Evolutionary conservation across 2,797 vertebrate genomes (phyloP).

Genomic region (Ceyx erithaca): DNA sequence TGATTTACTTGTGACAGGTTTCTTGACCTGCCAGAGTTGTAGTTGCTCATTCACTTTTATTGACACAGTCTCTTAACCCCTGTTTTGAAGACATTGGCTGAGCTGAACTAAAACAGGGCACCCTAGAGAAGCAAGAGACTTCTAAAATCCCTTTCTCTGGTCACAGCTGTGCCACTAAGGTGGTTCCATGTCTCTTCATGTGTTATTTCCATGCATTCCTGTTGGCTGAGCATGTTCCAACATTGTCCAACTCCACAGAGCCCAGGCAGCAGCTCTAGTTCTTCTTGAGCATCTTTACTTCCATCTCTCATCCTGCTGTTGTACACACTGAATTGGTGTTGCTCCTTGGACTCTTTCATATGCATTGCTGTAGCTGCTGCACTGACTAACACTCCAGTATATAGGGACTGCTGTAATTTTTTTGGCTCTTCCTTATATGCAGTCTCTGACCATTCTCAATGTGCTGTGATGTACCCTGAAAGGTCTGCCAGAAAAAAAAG

Average conservation of each 20-base stretch:
- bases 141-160: background rate
- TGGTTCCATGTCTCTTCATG: background rate
- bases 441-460: background rate
- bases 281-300: background rate
- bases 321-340: background rate
- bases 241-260: background rate
- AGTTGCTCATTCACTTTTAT: background rate
- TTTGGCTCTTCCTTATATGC: background rate
- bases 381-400: background rate
- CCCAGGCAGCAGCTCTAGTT: background rate
- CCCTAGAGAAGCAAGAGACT: fast-evolving
- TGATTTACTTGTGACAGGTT: background rate
- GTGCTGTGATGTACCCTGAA: background rate
- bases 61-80: background rate
- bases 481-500: background rate
- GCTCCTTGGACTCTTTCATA: background rate
- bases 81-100: background rate
- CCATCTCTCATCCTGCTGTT: background rate
- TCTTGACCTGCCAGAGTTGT: background rate
- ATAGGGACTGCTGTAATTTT: background rate
- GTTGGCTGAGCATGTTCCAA: background rate
- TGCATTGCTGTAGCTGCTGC: background rate
- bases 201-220: background rate
- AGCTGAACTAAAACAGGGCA: background rate
- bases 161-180: background rate